These are phyloP conservation scores for Stichodactyla helianthus DNA, from an alignment of 64 coral and sea anemone genomes.

Conservation along the genomic window DNA sequence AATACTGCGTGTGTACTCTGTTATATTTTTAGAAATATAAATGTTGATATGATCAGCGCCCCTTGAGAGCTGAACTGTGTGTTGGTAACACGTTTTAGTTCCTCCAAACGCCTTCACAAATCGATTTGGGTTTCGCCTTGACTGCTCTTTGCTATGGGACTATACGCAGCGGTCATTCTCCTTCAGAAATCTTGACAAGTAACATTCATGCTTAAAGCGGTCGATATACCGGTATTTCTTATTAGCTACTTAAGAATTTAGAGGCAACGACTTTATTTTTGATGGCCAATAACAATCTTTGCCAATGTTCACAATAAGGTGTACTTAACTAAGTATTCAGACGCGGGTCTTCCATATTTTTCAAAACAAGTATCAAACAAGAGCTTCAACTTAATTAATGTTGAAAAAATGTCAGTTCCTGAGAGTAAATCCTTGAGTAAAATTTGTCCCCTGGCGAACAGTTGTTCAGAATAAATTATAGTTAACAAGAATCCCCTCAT, in stretches of 20 bases:
- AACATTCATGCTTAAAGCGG: neutral
- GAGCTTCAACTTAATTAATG: slow-evolving; percentile 11
- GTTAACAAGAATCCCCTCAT: neutral
- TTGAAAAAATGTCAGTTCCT: slow-evolving; percentile 3
- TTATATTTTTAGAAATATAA: neutral
- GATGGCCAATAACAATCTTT: neutral
- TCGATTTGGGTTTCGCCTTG: neutral
- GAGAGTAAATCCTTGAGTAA: neutral
- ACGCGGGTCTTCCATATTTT: neutral
- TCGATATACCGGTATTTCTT: slow-evolving; percentile 1
- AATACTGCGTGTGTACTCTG: slow-evolving; percentile 5
- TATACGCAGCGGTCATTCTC: neutral
- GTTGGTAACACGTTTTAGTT: neutral
- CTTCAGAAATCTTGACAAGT: neutral
- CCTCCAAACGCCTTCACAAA: neutral
- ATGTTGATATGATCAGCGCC: neutral
- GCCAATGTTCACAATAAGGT: slow-evolving; percentile 9
- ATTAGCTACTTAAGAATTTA: slow-evolving; percentile 7
- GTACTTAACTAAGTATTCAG: slow-evolving; percentile 11
- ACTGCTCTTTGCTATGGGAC: neutral
- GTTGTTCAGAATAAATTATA: neutral
- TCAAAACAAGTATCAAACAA: slow-evolving; percentile 16
- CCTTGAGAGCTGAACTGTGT: neutral
- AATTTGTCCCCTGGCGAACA: neutral
- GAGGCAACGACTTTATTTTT: neutral